Conservation (phyloP, 2,113 vertebrate genomes). For the Phrynosoma blainvillii region DNA sequence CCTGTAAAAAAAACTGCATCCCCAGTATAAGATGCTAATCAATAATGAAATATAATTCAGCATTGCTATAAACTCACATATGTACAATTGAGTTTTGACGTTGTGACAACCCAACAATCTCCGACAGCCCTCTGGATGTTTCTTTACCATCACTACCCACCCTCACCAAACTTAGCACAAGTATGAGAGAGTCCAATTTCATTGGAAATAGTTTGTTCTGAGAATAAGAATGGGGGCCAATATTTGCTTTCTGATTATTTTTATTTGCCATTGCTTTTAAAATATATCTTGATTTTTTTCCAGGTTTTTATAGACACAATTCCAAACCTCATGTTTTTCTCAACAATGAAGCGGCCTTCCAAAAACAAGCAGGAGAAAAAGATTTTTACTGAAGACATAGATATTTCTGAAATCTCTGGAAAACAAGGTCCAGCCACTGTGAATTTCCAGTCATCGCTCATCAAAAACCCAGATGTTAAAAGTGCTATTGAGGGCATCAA, state of each 20-base stretch:
- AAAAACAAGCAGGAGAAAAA: constrained; percentile 87
- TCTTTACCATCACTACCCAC: neutral
- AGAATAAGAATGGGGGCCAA: neutral
- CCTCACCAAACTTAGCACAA: no score
- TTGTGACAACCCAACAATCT: neutral
- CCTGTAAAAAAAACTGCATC: neutral
- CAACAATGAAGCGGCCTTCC: constrained; percentile 95
- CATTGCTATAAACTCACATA: accelerated
- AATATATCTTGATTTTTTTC: constrained; percentile 7
- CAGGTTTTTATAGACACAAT: constrained; percentile 97
- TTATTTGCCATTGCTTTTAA: constrained; percentile 35
- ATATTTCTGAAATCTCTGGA: constrained; percentile 97
- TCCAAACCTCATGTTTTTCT: constrained; percentile 98
- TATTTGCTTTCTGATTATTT: constrained; percentile 16
- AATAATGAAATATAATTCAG: accelerated
- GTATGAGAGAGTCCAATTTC: accelerated
- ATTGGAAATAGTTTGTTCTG: neutral
- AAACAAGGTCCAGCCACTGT: constrained; percentile 85
- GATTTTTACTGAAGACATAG: constrained; percentile 88
- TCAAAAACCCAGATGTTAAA: constrained; percentile 94
- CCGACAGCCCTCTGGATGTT: neutral
- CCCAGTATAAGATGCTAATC: neutral
- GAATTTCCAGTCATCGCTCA: constrained; percentile 89
- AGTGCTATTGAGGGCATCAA: constrained; percentile 96
- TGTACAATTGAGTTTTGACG: neutral